A percentile compares a stretch with the other conserved stretches of the same genome.
phyloP scores from a whole-genome alignment of 2,113 vertebrate species.

The Sinocyclocheilus anshuiensis region DNA sequence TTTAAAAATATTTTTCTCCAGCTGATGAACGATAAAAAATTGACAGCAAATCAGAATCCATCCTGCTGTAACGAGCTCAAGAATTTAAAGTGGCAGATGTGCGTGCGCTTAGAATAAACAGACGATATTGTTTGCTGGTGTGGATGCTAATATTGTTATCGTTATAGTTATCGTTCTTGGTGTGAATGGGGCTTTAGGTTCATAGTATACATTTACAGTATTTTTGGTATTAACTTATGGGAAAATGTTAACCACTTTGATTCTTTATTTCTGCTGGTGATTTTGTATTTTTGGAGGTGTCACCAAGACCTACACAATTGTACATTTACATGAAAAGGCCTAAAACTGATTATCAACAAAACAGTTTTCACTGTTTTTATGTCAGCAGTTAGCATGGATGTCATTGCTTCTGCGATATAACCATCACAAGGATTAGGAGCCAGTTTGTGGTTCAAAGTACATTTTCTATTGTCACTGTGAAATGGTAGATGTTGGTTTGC shows the following conservation, averaged over 20 bases:
- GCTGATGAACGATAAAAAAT: too few species aligned
- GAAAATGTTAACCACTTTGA: not conserved
- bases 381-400: not conserved
- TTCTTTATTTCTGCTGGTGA: not conserved
- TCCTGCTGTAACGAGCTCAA: too few species aligned
- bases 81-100: too few species aligned
- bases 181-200: too few species aligned
- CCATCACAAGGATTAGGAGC: not conserved
- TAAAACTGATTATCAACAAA: not conserved
- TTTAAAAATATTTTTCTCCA: too few species aligned
- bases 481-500: constrained; percentile 6
- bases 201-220: not conserved
- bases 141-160: too few species aligned
- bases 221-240: not conserved
- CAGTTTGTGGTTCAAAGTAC: constrained; percentile 44
- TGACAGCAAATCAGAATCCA: too few species aligned
- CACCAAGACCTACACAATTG: not conserved
- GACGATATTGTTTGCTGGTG: too few species aligned
- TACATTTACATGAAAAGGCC: not conserved
- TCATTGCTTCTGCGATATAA: not conserved
- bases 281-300: not conserved
- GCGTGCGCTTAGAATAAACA: too few species aligned
- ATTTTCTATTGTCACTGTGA: constrained; percentile 29
- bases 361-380: not conserved
- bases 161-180: too few species aligned